Evolutionary conservation across 2,888 invertebrate genomes (phyloP).

Genomic region (Erebia epiphron): DNA sequence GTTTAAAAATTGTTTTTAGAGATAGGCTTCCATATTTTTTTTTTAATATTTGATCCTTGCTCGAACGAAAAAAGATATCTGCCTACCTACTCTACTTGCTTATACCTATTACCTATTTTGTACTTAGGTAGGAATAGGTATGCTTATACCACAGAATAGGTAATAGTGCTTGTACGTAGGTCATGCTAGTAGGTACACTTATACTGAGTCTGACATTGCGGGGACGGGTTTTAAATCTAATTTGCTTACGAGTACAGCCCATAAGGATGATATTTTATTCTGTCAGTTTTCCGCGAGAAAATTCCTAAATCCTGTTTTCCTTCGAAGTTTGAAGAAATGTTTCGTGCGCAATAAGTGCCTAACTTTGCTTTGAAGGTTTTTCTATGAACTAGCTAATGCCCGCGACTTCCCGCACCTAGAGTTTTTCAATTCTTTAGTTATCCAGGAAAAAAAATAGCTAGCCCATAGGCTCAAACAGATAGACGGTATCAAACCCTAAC

Average conservation of each 20-base stretch:
- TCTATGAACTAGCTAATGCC: neutral
- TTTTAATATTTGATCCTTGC: too few relatives aligned
- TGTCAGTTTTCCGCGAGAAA: slow-evolving; percentile 11
- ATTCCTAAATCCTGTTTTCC: slow-evolving; percentile 1
- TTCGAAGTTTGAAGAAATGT: slow-evolving; percentile 4
- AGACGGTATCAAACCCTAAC: too few relatives aligned
- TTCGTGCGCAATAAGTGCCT: neutral
- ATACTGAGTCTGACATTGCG: slow-evolving; percentile 8
- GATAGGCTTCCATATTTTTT: too few relatives aligned
- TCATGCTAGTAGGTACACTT: slow-evolving; percentile 8
- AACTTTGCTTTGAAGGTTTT: neutral
- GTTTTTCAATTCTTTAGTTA: too few relatives aligned
- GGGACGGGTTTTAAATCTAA: slow-evolving; percentile 22
- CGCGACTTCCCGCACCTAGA: neutral
- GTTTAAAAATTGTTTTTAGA: too few relatives aligned
- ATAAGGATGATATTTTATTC: slow-evolving; percentile 22
- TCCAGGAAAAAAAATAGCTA: too few relatives aligned
- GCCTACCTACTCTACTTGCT: too few relatives aligned
- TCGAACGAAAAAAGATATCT: too few relatives aligned
- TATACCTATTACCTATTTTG: too few relatives aligned
- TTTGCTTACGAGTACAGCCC: slow-evolving; percentile 21
- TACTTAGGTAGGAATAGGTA: too few relatives aligned
- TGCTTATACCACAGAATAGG: too few relatives aligned
- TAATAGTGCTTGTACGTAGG: neutral
- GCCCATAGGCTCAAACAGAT: too few relatives aligned